phyloP scores from a whole-genome alignment of 1,140 invertebrate genomes.

The Stegodyphus mimosarum region DNA sequence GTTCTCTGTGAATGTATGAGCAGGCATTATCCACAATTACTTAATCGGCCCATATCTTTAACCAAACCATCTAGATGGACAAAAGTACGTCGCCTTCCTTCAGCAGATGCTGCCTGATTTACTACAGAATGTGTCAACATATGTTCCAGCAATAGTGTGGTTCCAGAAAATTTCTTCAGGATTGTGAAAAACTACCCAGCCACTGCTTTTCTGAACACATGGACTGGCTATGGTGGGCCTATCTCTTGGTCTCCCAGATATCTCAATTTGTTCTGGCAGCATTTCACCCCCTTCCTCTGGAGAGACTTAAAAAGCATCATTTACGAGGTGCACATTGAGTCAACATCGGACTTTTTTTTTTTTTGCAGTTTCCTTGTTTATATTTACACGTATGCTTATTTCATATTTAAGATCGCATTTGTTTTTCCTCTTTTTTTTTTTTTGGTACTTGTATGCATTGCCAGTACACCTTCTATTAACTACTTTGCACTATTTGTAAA shows the following conservation, averaged over 20 bases:
- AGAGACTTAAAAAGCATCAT: not conserved
- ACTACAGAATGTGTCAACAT: not conserved
- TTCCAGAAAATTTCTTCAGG: not conserved
- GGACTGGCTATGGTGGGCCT: not conserved
- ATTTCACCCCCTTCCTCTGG: not conserved
- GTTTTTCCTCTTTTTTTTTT: too few species aligned
- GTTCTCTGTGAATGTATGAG: too few species aligned
- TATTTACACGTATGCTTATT: too few species aligned
- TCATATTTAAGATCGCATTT: too few species aligned
- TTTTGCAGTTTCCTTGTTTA: too few species aligned
- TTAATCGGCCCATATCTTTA: not conserved
- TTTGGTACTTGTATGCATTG: too few species aligned
- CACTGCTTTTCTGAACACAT: not conserved
- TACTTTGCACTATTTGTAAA: too few species aligned
- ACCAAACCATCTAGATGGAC: not conserved
- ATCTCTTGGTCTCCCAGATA: not conserved
- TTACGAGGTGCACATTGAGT: not conserved
- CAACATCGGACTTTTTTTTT: not conserved
- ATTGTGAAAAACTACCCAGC: not conserved
- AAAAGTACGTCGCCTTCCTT: not conserved
- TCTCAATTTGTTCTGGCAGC: not conserved
- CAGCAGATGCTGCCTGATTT: not conserved
- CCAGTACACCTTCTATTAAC: too few species aligned
- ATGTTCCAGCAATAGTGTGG: not conserved
- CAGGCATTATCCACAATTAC: too few species aligned